Conservation (phyloP, 2,113 vertebrate genomes). For the Suncus etruscus region DNA sequence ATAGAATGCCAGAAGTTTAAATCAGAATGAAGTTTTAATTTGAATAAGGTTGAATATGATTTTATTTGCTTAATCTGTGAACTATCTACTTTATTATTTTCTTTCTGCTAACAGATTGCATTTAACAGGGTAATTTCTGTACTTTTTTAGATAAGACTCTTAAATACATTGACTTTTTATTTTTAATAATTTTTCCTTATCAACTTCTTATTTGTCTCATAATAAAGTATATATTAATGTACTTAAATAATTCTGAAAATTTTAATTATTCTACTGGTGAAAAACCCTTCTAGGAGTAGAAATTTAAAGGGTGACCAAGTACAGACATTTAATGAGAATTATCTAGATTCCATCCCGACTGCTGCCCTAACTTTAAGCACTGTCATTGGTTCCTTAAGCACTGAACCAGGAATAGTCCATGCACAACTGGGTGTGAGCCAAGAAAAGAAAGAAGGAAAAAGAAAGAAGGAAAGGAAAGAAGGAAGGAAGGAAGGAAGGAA, state of each 20-base stretch:
- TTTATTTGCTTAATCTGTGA: not conserved
- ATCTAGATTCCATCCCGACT: too few relatives aligned
- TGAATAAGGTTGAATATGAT: not conserved
- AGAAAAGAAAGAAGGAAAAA: too few relatives aligned
- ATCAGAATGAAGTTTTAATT: not conserved
- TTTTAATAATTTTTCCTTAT: not conserved
- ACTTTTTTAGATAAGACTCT: too few relatives aligned
- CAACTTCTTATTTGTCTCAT: not conserved
- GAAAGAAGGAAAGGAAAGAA: too few relatives aligned
- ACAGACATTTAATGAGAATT: too few relatives aligned
- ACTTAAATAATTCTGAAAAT: not conserved
- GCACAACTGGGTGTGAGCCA: too few relatives aligned
- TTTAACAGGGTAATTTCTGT: not conserved
- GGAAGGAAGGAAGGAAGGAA: too few relatives aligned
- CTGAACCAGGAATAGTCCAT: too few relatives aligned
- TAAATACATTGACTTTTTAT: not conserved
- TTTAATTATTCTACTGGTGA: not conserved
- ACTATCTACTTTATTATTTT: not conserved
- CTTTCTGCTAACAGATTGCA: not conserved
- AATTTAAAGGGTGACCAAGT: too few relatives aligned
- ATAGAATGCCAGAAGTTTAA: not conserved
- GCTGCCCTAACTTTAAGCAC: too few relatives aligned
- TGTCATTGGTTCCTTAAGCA: too few relatives aligned
- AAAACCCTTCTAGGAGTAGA: too few relatives aligned
- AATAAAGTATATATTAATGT: not conserved